phyloP scores from a whole-genome alignment of 2,113 vertebrate genomes.

The Ictalurus punctatus region DNA sequence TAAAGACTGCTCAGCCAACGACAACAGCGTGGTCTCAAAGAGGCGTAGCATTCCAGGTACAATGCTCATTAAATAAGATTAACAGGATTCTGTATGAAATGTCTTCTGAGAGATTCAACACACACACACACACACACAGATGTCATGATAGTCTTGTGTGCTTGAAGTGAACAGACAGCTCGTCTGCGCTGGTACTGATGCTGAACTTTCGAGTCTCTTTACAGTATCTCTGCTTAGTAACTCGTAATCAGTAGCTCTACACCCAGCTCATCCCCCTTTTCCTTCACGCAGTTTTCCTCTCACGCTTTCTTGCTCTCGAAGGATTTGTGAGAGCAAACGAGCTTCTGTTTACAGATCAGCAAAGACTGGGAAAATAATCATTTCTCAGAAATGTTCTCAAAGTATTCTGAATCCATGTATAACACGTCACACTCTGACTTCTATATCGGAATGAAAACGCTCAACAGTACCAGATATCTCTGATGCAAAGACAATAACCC shows the following conservation, averaged over 20 bases:
- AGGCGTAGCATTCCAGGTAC: conserved; percentile 94
- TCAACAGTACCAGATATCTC: neutral
- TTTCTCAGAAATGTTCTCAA: neutral
- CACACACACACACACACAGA: conserved; percentile 5
- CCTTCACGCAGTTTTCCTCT: neutral
- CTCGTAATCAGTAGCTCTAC: neutral
- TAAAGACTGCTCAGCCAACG: conserved; percentile 79
- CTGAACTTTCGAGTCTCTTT: conserved; percentile 21
- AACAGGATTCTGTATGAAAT: neutral
- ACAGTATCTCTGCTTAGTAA: neutral
- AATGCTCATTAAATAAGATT: neutral
- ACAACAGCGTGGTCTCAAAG: conserved; percentile 79
- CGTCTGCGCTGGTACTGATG: conserved; percentile 26
- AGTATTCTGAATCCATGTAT: neutral
- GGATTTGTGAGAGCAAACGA: neutral
- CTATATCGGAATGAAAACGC: neutral
- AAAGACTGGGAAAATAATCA: neutral
- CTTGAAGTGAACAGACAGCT: conserved; percentile 31
- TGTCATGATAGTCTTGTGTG: neutral
- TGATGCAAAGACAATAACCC: neutral
- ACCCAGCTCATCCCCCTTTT: neutral
- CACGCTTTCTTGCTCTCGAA: neutral
- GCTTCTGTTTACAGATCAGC: neutral
- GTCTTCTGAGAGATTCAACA: neutral
- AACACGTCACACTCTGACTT: neutral